phyloP scores from a whole-genome alignment of 2,797 vertebrate genomes.

The Rhynchotus rufescens region DNA sequence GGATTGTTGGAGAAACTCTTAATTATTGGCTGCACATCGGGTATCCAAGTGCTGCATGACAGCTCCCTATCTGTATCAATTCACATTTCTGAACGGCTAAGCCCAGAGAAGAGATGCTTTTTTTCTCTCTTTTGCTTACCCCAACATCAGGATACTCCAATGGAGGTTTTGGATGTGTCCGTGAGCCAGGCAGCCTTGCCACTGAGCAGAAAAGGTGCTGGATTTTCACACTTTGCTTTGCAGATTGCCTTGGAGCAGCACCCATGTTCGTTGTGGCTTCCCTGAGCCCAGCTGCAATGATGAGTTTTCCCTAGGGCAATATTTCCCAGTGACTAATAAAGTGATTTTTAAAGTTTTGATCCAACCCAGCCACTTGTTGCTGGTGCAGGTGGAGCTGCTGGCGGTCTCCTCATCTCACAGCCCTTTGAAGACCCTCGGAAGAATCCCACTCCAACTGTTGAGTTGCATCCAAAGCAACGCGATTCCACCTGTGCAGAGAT shows the following conservation, averaged over 20 bases:
- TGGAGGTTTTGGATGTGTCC: not conserved
- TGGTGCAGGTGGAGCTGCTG: too few relatives aligned
- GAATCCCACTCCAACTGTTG: too few relatives aligned
- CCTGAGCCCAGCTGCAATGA: not conserved
- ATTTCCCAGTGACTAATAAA: not conserved
- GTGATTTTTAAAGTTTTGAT: not conserved
- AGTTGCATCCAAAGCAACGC: too few relatives aligned
- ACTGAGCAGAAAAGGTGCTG: not conserved
- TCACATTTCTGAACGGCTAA: not conserved
- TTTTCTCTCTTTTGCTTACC: not conserved
- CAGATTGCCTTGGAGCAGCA: not conserved
- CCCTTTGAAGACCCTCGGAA: too few relatives aligned
- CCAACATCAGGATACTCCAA: not conserved
- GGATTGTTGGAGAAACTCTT: not conserved
- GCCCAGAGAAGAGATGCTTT: not conserved
- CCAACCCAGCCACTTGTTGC: too few relatives aligned
- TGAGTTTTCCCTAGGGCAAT: not conserved
- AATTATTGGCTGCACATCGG: not conserved
- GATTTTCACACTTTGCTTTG: not conserved
- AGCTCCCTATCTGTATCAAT: not conserved
- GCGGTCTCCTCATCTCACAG: too few relatives aligned
- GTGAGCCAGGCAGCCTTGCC: not conserved
- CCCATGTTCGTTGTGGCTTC: not conserved
- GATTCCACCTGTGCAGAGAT: not conserved
- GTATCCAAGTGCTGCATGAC: accelerated